Base-by-base conservation (phyloP, 2,113 vertebrate species). In the Trichechus manatus region DNA sequence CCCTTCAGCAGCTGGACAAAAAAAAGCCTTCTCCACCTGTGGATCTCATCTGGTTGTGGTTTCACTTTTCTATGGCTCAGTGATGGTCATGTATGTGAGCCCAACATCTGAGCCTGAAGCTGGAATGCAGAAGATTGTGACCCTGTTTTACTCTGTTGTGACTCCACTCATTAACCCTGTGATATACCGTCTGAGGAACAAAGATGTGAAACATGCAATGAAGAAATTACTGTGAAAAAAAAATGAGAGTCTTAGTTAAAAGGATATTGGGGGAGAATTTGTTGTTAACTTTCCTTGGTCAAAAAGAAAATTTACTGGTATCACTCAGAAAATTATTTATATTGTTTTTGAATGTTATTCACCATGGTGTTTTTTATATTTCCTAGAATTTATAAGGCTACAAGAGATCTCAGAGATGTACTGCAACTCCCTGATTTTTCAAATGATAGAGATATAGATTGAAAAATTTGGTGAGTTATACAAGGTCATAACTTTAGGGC, bases 21-120 rank as follows among this genome's bases (percentile, higher is more conserved):
- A 81, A 84, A 98, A 98, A 42, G 96, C 98, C 23, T 98, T 98
- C 77, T 98, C 97, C 19, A 98, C 97, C 9, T 98, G 98, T 95
- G 97, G 96, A 9, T 98, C 98, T 4, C 98, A 98, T 42, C 77
- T 98, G 42, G 91, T 78, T 78, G 97, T 98, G 64, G 97, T 98
- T 88, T 96, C 97, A 44, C 97, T 98, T 33, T 98, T 98, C 87
- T 98, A 97, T 92, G 97, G 97, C 5, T 98, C 98, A 84, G 97
- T 96, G 22, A 98, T 98, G 96, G 61, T 98, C 44, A 97, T 97
- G 92, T 98, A 98, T 77, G 89, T 97, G n/a, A 97, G 86, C 11
- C 98, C 98, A 59, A 87, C 95, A 83, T 97, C 96, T 1, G 33
- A 68, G 0, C 92, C 91, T 33, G 87, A 95, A 36, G 83, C 87